Conservation (phyloP, 2,797 vertebrate genomes). For the Chromis chromis region DNA sequence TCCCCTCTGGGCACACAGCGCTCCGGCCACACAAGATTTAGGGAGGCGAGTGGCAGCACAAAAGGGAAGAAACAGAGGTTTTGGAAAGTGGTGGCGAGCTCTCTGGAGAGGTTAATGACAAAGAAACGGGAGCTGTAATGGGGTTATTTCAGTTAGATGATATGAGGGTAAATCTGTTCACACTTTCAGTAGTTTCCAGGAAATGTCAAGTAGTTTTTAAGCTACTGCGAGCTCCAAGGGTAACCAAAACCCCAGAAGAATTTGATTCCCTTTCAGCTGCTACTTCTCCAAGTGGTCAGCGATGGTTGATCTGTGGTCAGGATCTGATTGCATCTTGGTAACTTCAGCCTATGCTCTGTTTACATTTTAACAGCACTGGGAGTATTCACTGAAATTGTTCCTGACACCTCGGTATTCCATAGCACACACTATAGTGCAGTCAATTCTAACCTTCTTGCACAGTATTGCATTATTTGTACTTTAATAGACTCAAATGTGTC, state of each 20-base stretch:
- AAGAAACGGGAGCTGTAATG: no score
- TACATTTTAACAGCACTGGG: background rate
- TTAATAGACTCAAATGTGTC: no score
- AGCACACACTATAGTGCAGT: background rate
- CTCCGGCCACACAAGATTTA: slow-evolving; percentile 12
- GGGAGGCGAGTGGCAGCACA: slow-evolving; percentile 7
- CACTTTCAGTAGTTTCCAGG: slow-evolving; percentile 28
- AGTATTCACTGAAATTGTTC: background rate
- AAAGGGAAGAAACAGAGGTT: slow-evolving; percentile 19
- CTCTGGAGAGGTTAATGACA: slow-evolving; percentile 3
- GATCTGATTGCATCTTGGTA: slow-evolving; percentile 2
- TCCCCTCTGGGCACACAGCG: slow-evolving; percentile 10
- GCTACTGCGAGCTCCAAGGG: background rate
- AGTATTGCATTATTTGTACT: no score
- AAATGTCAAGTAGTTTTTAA: slow-evolving; percentile 29
- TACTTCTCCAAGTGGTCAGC: background rate
- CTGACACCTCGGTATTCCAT: background rate
- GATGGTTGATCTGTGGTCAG: background rate
- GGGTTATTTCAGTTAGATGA: slow-evolving; percentile 24
- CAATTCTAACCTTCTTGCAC: background rate
- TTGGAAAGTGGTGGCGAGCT: slow-evolving; percentile 16
- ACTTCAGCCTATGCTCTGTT: background rate
- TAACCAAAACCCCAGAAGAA: background rate
- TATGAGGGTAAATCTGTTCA: slow-evolving; percentile 14
- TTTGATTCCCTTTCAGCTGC: background rate